A percentile compares a stretch with the other conserved stretches of the same genome.
phyloP scores from a whole-genome alignment of 1,140 invertebrate species.

The Brachionus paranguensis region DNA sequence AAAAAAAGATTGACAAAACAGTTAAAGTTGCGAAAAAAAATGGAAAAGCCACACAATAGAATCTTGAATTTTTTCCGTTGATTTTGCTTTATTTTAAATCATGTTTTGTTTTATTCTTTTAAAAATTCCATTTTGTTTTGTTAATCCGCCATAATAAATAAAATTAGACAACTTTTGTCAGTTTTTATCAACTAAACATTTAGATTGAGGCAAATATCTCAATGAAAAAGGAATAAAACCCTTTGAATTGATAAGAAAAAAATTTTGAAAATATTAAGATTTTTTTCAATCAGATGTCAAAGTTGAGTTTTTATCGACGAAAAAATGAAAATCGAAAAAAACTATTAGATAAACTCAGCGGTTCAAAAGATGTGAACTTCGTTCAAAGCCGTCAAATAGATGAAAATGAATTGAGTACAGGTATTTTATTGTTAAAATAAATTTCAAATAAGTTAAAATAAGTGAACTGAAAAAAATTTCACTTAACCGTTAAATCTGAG shows the following conservation, averaged over 20 bases:
- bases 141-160: neutral
- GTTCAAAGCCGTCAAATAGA: neutral
- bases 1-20: slow-evolving; percentile 60
- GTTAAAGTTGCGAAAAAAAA: slow-evolving; percentile 64
- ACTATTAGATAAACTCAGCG: neutral
- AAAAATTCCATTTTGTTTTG: neutral
- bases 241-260: neutral
- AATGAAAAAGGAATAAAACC: neutral
- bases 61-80: neutral
- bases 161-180: neutral
- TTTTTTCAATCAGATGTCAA: neutral
- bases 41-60: neutral
- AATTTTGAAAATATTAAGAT: neutral
- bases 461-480: no score
- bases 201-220: neutral
- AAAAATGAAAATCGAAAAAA: neutral
- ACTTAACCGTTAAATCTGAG: neutral
- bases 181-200: neutral
- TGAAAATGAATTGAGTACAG: neutral
- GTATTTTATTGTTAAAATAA: neutral
- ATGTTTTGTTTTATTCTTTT: neutral
- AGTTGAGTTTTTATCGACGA: neutral
- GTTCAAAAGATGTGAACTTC: neutral
- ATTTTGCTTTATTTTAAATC: neutral
- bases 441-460: neutral